These are phyloP conservation scores for Calliopsis andreniformis DNA, from an alignment of 1,140 invertebrate species.

Conservation along the genomic window DNA sequence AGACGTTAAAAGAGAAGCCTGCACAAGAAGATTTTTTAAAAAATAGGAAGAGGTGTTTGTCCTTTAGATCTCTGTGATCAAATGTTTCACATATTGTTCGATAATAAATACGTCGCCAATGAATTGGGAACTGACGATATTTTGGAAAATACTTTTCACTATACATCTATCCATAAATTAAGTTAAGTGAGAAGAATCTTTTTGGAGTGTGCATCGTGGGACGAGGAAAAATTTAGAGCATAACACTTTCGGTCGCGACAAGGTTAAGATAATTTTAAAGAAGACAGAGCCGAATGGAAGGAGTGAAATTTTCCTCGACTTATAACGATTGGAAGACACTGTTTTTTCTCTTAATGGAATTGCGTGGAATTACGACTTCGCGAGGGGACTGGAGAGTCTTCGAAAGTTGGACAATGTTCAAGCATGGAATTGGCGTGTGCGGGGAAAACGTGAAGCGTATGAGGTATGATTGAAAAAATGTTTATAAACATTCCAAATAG, in stretches of 20 bases:
- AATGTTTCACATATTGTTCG: not conserved
- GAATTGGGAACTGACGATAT: too few species aligned
- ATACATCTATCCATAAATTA: not conserved
- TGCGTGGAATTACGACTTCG: not conserved
- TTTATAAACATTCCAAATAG: not conserved
- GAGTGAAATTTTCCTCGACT: not conserved
- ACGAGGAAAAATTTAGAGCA: not conserved
- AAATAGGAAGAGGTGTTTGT: not conserved
- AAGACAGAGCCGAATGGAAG: conserved; percentile 1
- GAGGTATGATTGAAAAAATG: conserved; percentile 50
- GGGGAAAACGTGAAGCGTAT: conserved; percentile 40
- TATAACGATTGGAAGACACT: not conserved
- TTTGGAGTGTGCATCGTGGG: not conserved
- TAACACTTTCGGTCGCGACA: too few species aligned
- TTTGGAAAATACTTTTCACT: not conserved
- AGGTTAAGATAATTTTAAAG: not conserved
- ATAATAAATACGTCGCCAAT: not conserved
- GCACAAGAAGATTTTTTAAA: not conserved
- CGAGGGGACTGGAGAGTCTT: not conserved
- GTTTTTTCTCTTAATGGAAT: conserved; percentile 11
- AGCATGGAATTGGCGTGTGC: conserved; percentile 34
- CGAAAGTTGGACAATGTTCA: conserved; percentile 44
- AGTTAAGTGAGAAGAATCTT: not conserved
- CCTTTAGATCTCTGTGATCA: not conserved
- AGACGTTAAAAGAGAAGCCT: not conserved